A percentile compares a stretch with the other conserved stretches of the same genome.
These are phyloP conservation scores for Limnodromus scolopaceus DNA, from an alignment of 2,797 vertebrate species.

Conservation along the genomic window DNA sequence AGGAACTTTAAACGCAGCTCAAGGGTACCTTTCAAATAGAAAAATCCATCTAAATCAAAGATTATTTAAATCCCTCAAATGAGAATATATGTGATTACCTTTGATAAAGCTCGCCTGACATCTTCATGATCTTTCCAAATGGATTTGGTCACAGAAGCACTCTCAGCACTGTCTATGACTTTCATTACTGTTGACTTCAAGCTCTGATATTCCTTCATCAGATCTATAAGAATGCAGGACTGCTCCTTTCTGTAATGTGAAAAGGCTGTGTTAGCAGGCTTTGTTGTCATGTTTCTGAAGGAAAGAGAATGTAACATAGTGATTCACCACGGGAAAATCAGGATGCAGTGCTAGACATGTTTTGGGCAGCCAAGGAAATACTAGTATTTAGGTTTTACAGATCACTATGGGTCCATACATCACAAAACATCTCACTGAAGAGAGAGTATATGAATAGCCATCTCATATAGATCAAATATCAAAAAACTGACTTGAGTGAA, in stretches of 20 bases:
- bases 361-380: background rate
- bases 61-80: background rate
- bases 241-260: constrained; percentile 86
- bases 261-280: background rate
- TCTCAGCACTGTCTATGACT: constrained; percentile 83
- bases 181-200: constrained; percentile 83
- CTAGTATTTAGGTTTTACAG: background rate
- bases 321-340: background rate
- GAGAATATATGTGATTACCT: constrained; percentile 77
- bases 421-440: background rate
- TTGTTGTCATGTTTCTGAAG: background rate
- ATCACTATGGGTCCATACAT: background rate
- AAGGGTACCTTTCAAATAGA: background rate
- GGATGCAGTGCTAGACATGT: background rate
- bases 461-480: background rate
- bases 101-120: constrained; percentile 83
- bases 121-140: constrained; percentile 88
- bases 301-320: background rate
- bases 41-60: background rate
- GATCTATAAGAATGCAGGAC: constrained; percentile 83
- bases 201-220: constrained; percentile 88
- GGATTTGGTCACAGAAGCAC: constrained; percentile 80
- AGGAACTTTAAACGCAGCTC: background rate
- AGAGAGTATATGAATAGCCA: background rate
- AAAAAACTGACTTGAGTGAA: background rate